phyloP scores from a whole-genome alignment of 2,888 invertebrate genomes.

The Rhagium mordax region DNA sequence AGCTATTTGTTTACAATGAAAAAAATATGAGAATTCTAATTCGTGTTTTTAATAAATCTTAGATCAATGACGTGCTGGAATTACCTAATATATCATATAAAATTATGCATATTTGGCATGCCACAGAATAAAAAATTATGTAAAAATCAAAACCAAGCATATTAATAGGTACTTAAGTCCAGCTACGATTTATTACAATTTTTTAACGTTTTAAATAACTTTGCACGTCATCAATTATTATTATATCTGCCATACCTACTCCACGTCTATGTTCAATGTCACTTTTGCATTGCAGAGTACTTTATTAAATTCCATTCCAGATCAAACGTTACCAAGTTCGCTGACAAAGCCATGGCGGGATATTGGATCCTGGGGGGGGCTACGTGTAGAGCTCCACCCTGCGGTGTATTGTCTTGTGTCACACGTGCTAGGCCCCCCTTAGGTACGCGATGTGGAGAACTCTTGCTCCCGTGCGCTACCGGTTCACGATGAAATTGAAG shows the following conservation, averaged over 20 bases:
- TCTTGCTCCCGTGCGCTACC: conserved; percentile 35
- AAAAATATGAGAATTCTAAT: too few species aligned
- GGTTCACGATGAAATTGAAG: conserved; percentile 1
- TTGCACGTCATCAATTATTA: too few species aligned
- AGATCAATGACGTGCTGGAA: too few species aligned
- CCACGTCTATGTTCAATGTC: background rate
- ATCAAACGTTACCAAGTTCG: conserved; percentile 27
- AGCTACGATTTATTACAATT: background rate
- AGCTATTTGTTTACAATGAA: too few species aligned
- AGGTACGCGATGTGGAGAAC: conserved; percentile 22
- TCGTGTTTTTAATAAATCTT: too few species aligned
- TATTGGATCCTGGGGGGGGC: conserved; percentile 40
- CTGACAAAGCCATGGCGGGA: conserved; percentile 44
- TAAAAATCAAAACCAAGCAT: too few species aligned
- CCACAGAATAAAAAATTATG: too few species aligned
- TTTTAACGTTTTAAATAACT: too few species aligned
- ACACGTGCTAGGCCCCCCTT: conserved; percentile 58
- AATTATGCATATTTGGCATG: too few species aligned
- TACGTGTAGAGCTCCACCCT: conserved; percentile 51
- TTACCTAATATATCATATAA: too few species aligned
- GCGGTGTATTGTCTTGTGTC: conserved; percentile 57
- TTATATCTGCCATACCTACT: background rate
- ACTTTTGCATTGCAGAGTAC: conserved; percentile 1
- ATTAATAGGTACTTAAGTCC: too few species aligned
- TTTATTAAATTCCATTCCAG: conserved; percentile 28